These are phyloP conservation scores for Telenomus remus DNA, from an alignment of 1,140 invertebrate genomes.

Conservation along the genomic window DNA sequence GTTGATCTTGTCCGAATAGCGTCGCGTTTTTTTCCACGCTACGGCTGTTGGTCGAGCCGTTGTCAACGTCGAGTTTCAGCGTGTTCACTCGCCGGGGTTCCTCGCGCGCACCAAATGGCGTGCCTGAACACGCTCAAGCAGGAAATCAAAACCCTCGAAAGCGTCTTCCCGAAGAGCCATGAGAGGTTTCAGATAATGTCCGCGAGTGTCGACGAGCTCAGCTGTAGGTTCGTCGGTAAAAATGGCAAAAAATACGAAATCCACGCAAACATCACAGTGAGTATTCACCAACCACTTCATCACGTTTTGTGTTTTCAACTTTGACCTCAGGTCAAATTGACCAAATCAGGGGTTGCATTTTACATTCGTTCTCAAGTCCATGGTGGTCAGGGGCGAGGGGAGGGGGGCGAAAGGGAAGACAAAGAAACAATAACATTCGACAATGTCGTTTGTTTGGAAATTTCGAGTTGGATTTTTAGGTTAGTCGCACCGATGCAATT, in stretches of 20 bases:
- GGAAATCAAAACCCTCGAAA: conserved; percentile 97
- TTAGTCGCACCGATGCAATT: background rate
- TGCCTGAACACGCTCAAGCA: conserved; percentile 98
- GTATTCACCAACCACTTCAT: conserved; percentile 62
- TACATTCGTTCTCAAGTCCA: too few relatives aligned
- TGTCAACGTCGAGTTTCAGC: conserved; percentile 20
- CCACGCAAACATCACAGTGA: conserved; percentile 98
- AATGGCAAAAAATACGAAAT: conserved; percentile 97
- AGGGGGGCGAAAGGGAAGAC: conserved; percentile 28
- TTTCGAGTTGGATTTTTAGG: conserved; percentile 8
- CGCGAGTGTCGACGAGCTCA: conserved; percentile 98
- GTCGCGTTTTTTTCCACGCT: conserved; percentile 36
- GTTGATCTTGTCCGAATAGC: conserved; percentile 23
- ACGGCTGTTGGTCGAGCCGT: conserved; percentile 31
- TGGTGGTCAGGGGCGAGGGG: conserved; percentile 12
- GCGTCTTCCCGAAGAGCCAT: conserved; percentile 95
- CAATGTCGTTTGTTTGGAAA: conserved; percentile 1
- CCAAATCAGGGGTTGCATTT: too few relatives aligned
- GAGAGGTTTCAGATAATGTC: conserved; percentile 97
- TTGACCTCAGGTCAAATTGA: too few relatives aligned
- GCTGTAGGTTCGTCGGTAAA: conserved; percentile 95
- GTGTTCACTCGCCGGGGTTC: conserved; percentile 27
- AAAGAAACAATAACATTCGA: conserved; percentile 69
- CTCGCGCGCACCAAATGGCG: conserved; percentile 84
- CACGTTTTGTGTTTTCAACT: background rate